These are phyloP conservation scores for Scaeva pyrastri DNA, from an alignment of 2,888 invertebrate species.

Conservation along the genomic window DNA sequence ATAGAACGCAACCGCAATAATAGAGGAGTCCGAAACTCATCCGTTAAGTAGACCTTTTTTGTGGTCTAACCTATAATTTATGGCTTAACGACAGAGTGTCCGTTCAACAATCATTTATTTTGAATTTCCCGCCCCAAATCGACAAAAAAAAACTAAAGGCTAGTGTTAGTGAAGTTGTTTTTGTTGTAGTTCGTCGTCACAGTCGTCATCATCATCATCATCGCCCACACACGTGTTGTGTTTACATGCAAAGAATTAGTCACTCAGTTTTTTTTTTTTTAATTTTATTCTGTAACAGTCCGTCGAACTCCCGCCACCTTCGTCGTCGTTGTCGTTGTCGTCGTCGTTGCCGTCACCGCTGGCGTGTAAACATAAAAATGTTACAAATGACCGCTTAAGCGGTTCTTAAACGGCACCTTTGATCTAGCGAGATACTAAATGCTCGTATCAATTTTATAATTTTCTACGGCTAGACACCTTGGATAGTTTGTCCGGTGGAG, in stretches of 20 bases:
- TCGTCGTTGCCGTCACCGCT: neutral
- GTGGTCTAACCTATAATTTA: constrained; percentile 62
- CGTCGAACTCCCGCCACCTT: neutral
- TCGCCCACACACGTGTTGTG: constrained; percentile 67
- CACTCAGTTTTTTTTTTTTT: constrained; percentile 36
- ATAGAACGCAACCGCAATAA: neutral
- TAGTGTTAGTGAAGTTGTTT: neutral
- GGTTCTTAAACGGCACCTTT: constrained; percentile 66
- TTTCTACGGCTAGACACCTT: constrained; percentile 46
- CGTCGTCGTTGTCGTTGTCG: neutral
- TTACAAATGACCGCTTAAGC: constrained; percentile 70
- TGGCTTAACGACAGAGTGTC: constrained; percentile 57
- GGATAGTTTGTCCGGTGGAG: neutral
- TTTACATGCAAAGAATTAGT: constrained; percentile 65
- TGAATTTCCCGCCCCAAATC: constrained; percentile 26
- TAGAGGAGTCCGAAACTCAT: neutral
- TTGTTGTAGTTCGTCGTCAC: neutral
- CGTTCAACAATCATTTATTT: constrained; percentile 13
- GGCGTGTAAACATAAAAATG: constrained; percentile 56
- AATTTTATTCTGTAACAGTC: neutral
- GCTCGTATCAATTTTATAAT: constrained; percentile 51
- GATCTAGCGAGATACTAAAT: constrained; percentile 47
- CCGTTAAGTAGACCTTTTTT: constrained; percentile 15
- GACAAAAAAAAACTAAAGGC: constrained; percentile 5
- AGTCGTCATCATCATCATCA: constrained; percentile 8